phyloP scores from a whole-genome alignment of 2,113 vertebrate genomes.

The Todiramphus chloris region DNA sequence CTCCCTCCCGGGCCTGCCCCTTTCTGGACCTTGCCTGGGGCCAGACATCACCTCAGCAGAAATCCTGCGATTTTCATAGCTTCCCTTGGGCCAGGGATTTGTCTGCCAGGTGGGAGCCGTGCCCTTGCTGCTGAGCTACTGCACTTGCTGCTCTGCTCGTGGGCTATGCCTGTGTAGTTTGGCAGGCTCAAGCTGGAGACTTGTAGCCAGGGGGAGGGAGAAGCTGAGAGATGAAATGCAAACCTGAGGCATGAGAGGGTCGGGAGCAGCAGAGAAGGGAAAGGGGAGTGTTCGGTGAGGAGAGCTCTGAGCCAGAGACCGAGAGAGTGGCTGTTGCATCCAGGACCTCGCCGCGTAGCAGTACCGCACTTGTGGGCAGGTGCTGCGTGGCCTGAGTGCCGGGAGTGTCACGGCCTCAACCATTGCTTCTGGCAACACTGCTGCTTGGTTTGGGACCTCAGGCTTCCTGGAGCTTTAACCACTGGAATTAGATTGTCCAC shows the following conservation, averaged over 20 bases:
- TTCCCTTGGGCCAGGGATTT: background rate
- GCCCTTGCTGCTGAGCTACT: background rate
- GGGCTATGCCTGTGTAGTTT: accelerated
- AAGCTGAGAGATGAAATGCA: background rate
- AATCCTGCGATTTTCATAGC: accelerated
- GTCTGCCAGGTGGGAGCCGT: accelerated
- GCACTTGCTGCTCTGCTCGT: background rate
- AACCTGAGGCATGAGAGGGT: background rate
- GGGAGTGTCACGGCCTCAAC: background rate
- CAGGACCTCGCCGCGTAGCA: background rate
- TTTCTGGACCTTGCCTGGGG: background rate
- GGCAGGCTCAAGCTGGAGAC: accelerated
- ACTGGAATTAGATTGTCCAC: accelerated
- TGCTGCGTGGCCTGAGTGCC: background rate
- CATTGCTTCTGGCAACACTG: accelerated
- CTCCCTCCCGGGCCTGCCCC: background rate
- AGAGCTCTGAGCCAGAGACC: background rate
- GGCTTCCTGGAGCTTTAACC: background rate
- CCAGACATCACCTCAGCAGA: background rate
- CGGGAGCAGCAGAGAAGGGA: background rate
- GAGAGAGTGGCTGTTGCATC: accelerated
- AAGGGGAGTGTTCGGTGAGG: background rate
- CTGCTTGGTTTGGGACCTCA: background rate
- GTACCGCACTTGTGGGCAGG: accelerated
- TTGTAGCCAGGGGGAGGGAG: accelerated